Conservation (phyloP, 2,113 vertebrate species). For the Plecturocebus donacophilus region DNA sequence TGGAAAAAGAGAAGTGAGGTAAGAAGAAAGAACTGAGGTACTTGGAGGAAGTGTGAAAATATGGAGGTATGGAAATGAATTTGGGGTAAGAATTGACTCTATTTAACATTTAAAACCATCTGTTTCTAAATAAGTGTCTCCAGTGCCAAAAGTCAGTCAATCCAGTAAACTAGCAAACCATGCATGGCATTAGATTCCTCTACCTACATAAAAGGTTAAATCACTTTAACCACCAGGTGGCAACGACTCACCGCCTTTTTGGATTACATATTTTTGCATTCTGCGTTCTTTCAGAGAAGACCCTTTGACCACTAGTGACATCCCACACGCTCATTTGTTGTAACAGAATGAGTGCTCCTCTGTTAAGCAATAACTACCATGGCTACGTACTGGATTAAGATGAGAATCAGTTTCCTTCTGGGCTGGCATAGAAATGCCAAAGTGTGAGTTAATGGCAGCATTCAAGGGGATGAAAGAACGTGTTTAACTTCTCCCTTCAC, state of each 20-base stretch:
- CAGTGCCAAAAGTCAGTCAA: neutral
- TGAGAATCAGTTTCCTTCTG: neutral
- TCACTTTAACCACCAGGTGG: constrained; percentile 72
- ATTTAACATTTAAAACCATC: neutral
- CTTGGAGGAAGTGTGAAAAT: neutral
- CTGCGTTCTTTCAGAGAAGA: neutral
- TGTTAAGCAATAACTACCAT: neutral
- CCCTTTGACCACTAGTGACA: neutral
- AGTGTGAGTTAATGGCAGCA: neutral
- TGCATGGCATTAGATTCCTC: neutral
- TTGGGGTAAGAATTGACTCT: neutral
- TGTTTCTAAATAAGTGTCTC: neutral
- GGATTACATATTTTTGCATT: neutral
- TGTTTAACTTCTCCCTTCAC: neutral
- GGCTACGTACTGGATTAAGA: neutral
- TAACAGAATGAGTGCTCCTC: neutral
- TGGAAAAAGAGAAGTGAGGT: neutral
- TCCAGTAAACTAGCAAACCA: neutral
- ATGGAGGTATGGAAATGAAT: neutral
- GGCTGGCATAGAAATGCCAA: neutral
- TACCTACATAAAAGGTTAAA: constrained; percentile 39
- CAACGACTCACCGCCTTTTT: constrained; percentile 72
- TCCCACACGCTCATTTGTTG: neutral
- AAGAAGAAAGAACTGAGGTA: neutral
- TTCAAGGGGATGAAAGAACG: neutral